Evolutionary conservation across 2,888 invertebrate genomes (phyloP).

Genomic region (Folsomia candida): DNA sequence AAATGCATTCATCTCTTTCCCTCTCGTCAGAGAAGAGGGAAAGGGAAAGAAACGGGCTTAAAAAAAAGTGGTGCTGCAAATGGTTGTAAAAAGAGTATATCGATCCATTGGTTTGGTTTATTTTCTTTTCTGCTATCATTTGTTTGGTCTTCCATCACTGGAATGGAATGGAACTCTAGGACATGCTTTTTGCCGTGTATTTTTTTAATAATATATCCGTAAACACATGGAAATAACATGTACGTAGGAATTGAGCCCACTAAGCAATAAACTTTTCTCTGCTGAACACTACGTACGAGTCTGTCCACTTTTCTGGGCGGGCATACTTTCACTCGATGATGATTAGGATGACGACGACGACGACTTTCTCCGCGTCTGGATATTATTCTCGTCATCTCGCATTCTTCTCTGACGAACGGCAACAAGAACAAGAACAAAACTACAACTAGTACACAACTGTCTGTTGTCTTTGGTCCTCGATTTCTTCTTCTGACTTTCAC

Average conservation of each 20-base stretch:
- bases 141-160: slow-evolving; percentile 29
- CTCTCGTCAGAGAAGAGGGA: neutral
- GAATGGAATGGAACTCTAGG: slow-evolving; percentile 21
- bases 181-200: slow-evolving; percentile 13
- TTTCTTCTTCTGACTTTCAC: too few species aligned
- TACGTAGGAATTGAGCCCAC: slow-evolving; percentile 6
- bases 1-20: too few species aligned
- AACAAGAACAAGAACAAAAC: too few species aligned
- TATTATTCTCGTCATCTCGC: too few species aligned
- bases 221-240: slow-evolving; percentile 10
- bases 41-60: neutral
- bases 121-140: slow-evolving; percentile 25
- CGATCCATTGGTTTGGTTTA: slow-evolving; percentile 26
- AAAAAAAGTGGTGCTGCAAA: too few species aligned
- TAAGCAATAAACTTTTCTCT: slow-evolving; percentile 5
- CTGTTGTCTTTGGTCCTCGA: neutral
- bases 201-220: neutral
- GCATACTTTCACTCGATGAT: neutral
- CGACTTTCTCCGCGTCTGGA: neutral
- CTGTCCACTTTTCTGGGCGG: neutral
- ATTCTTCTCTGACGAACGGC: neutral
- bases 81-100: slow-evolving; percentile 28
- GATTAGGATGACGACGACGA: neutral
- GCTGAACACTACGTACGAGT: neutral
- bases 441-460: too few species aligned